Conservation (phyloP, 2,888 invertebrate species). For the Trachelus iudaicus region DNA sequence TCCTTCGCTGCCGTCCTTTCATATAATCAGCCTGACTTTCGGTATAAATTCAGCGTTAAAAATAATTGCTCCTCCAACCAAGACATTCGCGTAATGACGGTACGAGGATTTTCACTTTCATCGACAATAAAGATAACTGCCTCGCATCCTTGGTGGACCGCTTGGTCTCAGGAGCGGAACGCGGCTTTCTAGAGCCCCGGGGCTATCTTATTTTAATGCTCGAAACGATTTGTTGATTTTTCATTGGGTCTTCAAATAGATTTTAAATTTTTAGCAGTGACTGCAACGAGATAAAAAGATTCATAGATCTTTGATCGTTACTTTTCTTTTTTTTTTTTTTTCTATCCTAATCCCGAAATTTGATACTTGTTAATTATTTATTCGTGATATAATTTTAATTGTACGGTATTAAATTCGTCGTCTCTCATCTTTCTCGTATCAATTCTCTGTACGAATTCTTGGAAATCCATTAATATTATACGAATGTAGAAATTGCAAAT, state of each 20-base stretch:
- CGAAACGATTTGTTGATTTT: background rate
- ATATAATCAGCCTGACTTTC: background rate
- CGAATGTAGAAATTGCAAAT: background rate
- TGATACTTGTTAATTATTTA: background rate
- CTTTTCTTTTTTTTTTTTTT: no score
- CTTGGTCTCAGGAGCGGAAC: background rate
- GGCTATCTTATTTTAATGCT: background rate
- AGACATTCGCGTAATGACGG: background rate
- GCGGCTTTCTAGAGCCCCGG: background rate
- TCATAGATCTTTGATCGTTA: no score
- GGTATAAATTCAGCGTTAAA: background rate
- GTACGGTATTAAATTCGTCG: background rate
- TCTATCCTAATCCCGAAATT: no score
- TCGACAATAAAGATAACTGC: slow-evolving; percentile 11
- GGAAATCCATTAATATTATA: background rate
- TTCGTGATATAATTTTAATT: background rate
- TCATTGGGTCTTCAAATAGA: background rate
- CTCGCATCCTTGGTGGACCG: background rate
- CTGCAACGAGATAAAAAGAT: no score
- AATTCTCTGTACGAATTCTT: background rate
- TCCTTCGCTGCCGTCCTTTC: background rate
- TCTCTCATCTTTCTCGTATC: background rate
- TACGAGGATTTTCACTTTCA: slow-evolving; percentile 20
- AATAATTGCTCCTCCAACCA: slow-evolving; percentile 10
- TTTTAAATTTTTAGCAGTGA: background rate